Conservation (phyloP, 2,888 invertebrate genomes). For the Drosophila subsilvestris region DNA sequence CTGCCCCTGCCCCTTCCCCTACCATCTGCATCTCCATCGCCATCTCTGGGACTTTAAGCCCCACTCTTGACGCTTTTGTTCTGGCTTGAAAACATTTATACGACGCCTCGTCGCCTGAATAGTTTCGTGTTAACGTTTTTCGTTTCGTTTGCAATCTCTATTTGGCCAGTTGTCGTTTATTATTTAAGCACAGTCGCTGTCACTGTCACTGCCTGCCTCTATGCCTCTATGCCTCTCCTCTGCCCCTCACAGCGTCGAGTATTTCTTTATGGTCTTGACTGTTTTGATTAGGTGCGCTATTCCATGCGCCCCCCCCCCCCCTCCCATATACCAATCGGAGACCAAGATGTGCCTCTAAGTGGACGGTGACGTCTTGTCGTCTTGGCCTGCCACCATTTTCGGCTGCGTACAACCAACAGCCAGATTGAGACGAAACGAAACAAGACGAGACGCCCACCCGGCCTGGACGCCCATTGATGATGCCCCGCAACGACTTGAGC, state of each 20-base stretch:
- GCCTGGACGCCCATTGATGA: background rate
- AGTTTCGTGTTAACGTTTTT: conserved; percentile 27
- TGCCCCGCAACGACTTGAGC: conserved; percentile 10
- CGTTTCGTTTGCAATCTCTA: conserved; percentile 59
- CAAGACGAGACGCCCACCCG: conserved; percentile 26
- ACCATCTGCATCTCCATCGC: conserved; percentile 1
- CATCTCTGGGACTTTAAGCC: conserved; percentile 2
- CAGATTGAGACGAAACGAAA: conserved; percentile 8
- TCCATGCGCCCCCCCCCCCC: conserved; percentile 1
- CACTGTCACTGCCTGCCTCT: background rate
- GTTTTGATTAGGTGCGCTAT: conserved; percentile 46
- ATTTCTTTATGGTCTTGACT: conserved; percentile 59
- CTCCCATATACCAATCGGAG: conserved; percentile 6
- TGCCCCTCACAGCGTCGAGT: conserved; percentile 4
- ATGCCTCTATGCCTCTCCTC: no score
- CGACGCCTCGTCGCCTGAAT: conserved; percentile 68
- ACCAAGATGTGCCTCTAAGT: conserved; percentile 42
- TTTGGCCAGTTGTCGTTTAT: conserved; percentile 61
- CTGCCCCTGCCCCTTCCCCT: background rate
- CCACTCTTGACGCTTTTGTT: conserved; percentile 57
- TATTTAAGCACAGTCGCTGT: conserved; percentile 38
- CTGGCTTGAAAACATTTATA: conserved; percentile 61
- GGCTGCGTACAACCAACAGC: conserved; percentile 55
- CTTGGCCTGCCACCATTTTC: conserved; percentile 56
- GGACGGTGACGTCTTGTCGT: conserved; percentile 61